Base-by-base conservation (phyloP, 2,888 invertebrate genomes). In the Drosophila meridionalis region DNA sequence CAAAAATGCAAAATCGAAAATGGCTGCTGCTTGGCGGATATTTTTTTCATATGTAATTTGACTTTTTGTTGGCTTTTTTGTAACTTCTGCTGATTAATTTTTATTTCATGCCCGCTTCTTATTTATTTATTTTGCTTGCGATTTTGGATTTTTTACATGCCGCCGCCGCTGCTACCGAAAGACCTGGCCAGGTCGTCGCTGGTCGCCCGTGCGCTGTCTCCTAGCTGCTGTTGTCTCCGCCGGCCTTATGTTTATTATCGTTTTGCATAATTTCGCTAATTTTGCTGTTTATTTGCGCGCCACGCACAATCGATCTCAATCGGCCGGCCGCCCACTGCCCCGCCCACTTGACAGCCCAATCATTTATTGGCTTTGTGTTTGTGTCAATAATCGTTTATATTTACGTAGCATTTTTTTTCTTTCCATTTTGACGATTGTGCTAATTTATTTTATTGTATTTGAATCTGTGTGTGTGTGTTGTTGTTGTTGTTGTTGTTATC, bases 211-310 rank as follows among this genome's bases (percentile, higher is more conserved):
- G 45, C 45, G 40, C 50, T 61, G 53, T 32, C 53, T 73, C 34
- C 59, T 45, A 58, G 30, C 20, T 59, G 42, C 47, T 47, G 45
- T 67, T 20, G 20, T 20, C 20, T 20, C 20, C 53, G 66, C 42
- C 48, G 32, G 53, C 30, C 32, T 65, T 60, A 65, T 77, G 71
- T 76, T 76, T 78, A 75, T 75, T 80, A 78, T 79, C 74, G 77
- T 80, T 85, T 85, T 82, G 87, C 85, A 89, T 90, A 90, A 90
- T 88, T 89, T 90, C 61, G 87, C 83, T 87, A 87, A 89, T 90
- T 90, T 89, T 65, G 63, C 62, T 89, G 88, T 89, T 87, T 86
- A 89, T 90, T 84, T 86, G 79, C 77, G 71, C 76, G 69, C 76
- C 71, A 74, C 73, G 67, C 76, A 79, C 79, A 79, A 80, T 79